These are phyloP conservation scores for Hypotaenidia okinawae DNA, from an alignment of 2,797 vertebrate species.

Conservation along the genomic window DNA sequence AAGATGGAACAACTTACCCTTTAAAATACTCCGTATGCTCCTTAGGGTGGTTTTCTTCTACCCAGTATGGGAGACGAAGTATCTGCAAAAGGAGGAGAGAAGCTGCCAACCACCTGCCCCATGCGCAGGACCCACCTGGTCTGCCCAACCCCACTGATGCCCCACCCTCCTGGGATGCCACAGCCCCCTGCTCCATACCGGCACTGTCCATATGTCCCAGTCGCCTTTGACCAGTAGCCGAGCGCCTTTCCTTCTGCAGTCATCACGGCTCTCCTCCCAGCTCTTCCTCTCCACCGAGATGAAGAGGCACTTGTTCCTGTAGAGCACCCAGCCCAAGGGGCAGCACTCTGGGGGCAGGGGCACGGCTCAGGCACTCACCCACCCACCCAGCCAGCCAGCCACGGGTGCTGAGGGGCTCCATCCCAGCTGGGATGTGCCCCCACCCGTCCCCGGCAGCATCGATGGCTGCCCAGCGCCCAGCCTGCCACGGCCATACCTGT, in stretches of 20 bases:
- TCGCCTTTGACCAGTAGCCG: rapidly evolving
- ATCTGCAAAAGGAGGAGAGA: not conserved
- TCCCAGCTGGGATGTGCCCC: not conserved
- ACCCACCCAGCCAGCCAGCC: rapidly evolving
- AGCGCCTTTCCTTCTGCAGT: rapidly evolving
- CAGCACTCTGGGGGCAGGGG: conserved; percentile 60
- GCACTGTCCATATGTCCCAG: rapidly evolving
- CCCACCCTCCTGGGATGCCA: not conserved
- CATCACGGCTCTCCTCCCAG: rapidly evolving
- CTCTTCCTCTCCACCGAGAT: rapidly evolving
- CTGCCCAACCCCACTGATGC: not conserved
- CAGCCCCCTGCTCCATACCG: not conserved
- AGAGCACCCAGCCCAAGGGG: conserved; percentile 28
- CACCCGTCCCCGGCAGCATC: rapidly evolving
- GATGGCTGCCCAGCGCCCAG: rapidly evolving
- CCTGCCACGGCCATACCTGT: not conserved
- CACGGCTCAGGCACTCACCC: not conserved
- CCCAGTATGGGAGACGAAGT: too few relatives aligned
- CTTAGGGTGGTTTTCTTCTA: too few relatives aligned
- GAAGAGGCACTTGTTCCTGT: conserved; percentile 52
- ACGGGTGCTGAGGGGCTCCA: rapidly evolving
- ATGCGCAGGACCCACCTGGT: rapidly evolving
- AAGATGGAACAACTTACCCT: too few relatives aligned
- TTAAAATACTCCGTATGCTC: too few relatives aligned
- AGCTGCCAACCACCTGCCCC: not conserved